These are phyloP conservation scores for Cyprinella venusta DNA, from an alignment of 2,797 vertebrate genomes.

Conservation along the genomic window DNA sequence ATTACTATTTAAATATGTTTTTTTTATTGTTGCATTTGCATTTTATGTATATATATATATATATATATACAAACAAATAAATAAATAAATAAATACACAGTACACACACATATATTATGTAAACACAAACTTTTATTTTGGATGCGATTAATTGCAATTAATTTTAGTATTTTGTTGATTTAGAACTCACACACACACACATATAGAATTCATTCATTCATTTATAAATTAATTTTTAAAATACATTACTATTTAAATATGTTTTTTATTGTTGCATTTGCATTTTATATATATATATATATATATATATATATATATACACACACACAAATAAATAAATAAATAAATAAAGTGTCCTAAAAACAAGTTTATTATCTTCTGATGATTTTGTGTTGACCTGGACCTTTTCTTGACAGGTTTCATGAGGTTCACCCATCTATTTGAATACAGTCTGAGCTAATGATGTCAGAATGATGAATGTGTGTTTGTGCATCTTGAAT, in stretches of 20 bases:
- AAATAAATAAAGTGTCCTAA: not conserved
- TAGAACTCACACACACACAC: too few relatives aligned
- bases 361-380: not conserved
- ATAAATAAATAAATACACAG: too few relatives aligned
- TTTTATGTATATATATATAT: too few relatives aligned
- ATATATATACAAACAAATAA: too few relatives aligned
- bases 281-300: not conserved
- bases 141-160: too few relatives aligned
- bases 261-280: not conserved
- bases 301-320: not conserved
- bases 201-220: not conserved
- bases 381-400: not conserved
- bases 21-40: too few relatives aligned
- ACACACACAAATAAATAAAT: too few relatives aligned
- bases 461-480: not conserved
- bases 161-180: not conserved
- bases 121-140: too few relatives aligned
- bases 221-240: not conserved
- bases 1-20: too few relatives aligned
- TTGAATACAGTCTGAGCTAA: conserved; percentile 2
- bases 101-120: too few relatives aligned
- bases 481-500: conserved; percentile 6
- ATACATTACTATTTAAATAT: too few relatives aligned
- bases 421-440: not conserved
- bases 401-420: not conserved